phyloP scores from a whole-genome alignment of 2,797 vertebrate genomes.

The Lepus townsendii region DNA sequence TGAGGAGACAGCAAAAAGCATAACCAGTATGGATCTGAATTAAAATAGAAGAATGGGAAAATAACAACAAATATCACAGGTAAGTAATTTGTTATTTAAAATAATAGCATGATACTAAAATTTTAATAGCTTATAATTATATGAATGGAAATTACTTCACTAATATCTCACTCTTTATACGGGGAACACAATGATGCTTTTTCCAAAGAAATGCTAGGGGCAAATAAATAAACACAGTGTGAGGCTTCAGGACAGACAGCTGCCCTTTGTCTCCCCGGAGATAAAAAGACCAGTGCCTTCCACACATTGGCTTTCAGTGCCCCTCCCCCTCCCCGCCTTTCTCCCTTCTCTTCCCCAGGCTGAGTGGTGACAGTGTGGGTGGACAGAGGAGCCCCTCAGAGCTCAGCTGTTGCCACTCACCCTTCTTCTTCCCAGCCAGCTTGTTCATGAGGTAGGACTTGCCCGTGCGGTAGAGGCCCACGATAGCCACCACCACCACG shows the following conservation, averaged over 20 bases:
- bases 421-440: constrained; percentile 56
- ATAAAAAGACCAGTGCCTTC: background rate
- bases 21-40: background rate
- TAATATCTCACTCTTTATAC: background rate
- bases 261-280: background rate
- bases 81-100: background rate
- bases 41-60: background rate
- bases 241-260: too few relatives aligned
- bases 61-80: background rate
- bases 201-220: background rate
- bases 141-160: background rate
- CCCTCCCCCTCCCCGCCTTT: background rate
- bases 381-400: background rate
- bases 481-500: constrained; percentile 79
- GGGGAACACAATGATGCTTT: background rate
- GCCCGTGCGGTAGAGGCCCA: constrained; percentile 75
- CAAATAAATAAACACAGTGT: too few relatives aligned
- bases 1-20: background rate
- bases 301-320: background rate
- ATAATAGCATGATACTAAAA: background rate
- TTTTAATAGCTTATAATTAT: background rate
- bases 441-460: constrained; percentile 85
- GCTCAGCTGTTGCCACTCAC: constrained; percentile 49
- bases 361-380: background rate
- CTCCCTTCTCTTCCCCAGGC: background rate